These are phyloP conservation scores for Fregetta grallaria DNA, from an alignment of 2,113 vertebrate genomes.

Conservation along the genomic window DNA sequence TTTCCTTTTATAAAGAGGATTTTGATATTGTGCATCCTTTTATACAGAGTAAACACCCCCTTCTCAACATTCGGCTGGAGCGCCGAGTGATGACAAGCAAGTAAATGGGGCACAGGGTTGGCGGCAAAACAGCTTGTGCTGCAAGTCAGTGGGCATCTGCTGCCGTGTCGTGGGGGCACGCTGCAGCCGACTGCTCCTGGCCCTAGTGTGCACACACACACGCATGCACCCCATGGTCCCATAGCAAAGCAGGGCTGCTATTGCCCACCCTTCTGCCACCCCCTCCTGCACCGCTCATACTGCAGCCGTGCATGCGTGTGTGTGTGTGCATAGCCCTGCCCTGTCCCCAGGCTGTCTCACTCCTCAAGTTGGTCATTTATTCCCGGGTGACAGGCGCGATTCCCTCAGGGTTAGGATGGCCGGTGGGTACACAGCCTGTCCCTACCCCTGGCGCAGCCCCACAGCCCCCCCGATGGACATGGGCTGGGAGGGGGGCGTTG, in stretches of 20 bases:
- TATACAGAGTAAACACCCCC: background rate
- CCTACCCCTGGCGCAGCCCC: background rate
- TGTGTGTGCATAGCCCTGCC: background rate
- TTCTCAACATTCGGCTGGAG: fast-evolving
- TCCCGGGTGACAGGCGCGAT: fast-evolving
- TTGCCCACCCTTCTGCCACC: background rate
- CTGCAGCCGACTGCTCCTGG: background rate
- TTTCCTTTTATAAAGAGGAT: conserved; percentile 25
- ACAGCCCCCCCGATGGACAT: fast-evolving
- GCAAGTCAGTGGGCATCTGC: background rate
- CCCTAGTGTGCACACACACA: background rate
- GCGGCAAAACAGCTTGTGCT: background rate
- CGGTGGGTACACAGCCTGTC: background rate
- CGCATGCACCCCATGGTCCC: background rate
- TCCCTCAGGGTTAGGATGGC: background rate
- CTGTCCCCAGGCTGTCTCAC: fast-evolving
- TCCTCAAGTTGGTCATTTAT: fast-evolving
- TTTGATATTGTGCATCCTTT: conserved; percentile 53
- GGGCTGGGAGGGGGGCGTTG: background rate
- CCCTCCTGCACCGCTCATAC: fast-evolving
- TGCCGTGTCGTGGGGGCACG: fast-evolving
- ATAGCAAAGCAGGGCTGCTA: background rate
- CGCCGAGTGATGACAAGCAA: fast-evolving
- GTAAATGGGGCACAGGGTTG: fast-evolving
- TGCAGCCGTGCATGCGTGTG: background rate